phyloP scores from a whole-genome alignment of 2,888 invertebrate genomes.

The Ypsolopha scabrella region DNA sequence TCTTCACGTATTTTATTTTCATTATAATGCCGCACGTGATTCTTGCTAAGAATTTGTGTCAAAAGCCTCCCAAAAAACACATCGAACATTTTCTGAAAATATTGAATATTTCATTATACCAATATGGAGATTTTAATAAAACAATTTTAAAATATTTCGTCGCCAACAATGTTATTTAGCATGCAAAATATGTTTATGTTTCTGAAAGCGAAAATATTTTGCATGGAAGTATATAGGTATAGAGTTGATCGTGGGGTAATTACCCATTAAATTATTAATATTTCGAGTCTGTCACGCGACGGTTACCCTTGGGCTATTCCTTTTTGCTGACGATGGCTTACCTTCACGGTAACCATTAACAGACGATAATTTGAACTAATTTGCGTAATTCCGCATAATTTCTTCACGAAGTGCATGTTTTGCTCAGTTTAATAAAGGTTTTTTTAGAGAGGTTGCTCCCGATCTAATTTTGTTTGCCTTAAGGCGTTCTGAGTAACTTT shows the following conservation, averaged over 20 bases:
- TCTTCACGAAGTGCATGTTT: conserved; percentile 53
- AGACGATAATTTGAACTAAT: conserved; percentile 62
- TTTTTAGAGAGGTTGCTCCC: conserved; percentile 29
- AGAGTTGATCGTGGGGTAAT: conserved; percentile 27
- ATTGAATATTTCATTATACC: conserved; percentile 1
- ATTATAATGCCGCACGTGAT: not conserved
- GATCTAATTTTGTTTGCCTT: conserved; percentile 27
- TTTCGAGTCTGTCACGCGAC: conserved; percentile 54
- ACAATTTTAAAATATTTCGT: not conserved
- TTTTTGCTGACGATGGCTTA: conserved; percentile 45
- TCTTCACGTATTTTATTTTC: not conserved
- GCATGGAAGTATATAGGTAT: not conserved
- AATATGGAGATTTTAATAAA: not conserved
- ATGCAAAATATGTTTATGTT: not conserved
- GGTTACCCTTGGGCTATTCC: conserved; percentile 27
- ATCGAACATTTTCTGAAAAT: not conserved
- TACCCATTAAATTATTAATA: conserved; percentile 49
- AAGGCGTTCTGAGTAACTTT: not conserved
- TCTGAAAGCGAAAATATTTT: not conserved
- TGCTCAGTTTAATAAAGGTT: conserved; percentile 33
- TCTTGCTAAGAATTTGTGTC: not conserved
- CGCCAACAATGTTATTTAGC: not conserved
- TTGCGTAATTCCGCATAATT: conserved; percentile 61
- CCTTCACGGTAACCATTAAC: conserved; percentile 26
- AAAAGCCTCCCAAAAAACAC: not conserved